These are phyloP conservation scores for Zhengitettix transpicula DNA, from an alignment of 2,888 invertebrate genomes.

Conservation along the genomic window DNA sequence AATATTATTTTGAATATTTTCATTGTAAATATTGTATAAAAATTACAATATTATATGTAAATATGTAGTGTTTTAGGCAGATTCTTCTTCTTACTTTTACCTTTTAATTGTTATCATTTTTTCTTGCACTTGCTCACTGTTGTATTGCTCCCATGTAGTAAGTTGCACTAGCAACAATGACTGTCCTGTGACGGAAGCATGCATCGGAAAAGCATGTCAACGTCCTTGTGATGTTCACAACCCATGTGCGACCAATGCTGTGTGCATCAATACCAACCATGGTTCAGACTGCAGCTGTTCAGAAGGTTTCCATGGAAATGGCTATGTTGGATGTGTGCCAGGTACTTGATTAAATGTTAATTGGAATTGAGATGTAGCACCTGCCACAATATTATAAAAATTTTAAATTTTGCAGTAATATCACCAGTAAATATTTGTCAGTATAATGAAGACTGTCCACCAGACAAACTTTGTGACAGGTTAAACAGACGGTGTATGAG, in stretches of 20 bases:
- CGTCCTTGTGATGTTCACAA: conserved; percentile 73
- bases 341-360: conserved; percentile 32
- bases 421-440: conserved; percentile 52
- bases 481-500: conserved; percentile 69
- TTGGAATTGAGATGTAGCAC: neutral
- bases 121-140: neutral
- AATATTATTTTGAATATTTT: no score
- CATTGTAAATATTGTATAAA: no score
- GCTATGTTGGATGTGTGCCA: conserved; percentile 62
- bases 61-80: no score
- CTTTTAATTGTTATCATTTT: no score
- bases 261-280: conserved; percentile 77
- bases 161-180: conserved; percentile 76
- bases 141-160: conserved; percentile 32
- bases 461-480: conserved; percentile 69
- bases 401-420: conserved; percentile 23
- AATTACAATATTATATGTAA: no score
- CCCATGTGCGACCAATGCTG: conserved; percentile 67
- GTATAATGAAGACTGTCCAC: conserved; percentile 81
- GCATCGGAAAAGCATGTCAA: conserved; percentile 69
- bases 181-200: conserved; percentile 71
- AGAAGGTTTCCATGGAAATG: conserved; percentile 76
- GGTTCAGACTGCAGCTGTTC: conserved; percentile 72
- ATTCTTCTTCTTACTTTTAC: no score
- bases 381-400: neutral